A percentile compares a stretch with the other conserved stretches of the same genome.
These are phyloP conservation scores for Drosophila orosa DNA, from an alignment of 1,140 invertebrate genomes.

Conservation along the genomic window DNA sequence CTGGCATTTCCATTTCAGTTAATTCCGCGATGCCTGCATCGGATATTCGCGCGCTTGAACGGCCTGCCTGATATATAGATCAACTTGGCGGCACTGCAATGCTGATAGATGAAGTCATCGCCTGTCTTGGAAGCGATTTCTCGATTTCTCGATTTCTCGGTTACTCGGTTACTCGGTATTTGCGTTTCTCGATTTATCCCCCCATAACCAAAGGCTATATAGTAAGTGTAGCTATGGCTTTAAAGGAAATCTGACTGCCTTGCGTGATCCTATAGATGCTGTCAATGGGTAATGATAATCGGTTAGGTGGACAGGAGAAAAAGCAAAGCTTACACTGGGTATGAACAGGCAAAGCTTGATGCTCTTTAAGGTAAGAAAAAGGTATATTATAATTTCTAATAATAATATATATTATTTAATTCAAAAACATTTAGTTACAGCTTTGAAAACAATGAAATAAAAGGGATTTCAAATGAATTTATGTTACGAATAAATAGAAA, in stretches of 20 bases:
- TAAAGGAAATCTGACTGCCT: slow-evolving; percentile 14
- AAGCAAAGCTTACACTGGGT: slow-evolving; percentile 2
- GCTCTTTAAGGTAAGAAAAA: neutral
- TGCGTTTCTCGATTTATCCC: slow-evolving; percentile 1
- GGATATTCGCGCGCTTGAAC: slow-evolving; percentile 9
- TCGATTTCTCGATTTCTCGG: neutral
- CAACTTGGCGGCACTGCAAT: slow-evolving; percentile 20
- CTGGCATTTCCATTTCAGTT: slow-evolving; percentile 55
- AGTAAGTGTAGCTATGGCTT: slow-evolving; percentile 2
- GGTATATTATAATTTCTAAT: neutral
- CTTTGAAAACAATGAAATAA: no score
- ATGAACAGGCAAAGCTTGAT: neutral
- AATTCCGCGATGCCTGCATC: slow-evolving; percentile 38
- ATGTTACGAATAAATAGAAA: no score
- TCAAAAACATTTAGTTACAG: no score
- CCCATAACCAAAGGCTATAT: slow-evolving; percentile 2
- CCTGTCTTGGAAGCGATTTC: slow-evolving; percentile 41
- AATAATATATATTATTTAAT: no score
- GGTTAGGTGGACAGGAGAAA: slow-evolving; percentile 7
- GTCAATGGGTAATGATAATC: slow-evolving; percentile 16
- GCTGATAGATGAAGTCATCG: slow-evolving; percentile 51
- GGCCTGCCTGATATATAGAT: slow-evolving; percentile 35
- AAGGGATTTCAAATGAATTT: no score
- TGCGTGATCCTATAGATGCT: slow-evolving; percentile 23
- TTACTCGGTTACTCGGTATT: neutral